A percentile compares a stretch with the other conserved stretches of the same genome.
Conservation (phyloP, 2,113 vertebrate genomes). For the Hemiscyllium ocellatum region DNA sequence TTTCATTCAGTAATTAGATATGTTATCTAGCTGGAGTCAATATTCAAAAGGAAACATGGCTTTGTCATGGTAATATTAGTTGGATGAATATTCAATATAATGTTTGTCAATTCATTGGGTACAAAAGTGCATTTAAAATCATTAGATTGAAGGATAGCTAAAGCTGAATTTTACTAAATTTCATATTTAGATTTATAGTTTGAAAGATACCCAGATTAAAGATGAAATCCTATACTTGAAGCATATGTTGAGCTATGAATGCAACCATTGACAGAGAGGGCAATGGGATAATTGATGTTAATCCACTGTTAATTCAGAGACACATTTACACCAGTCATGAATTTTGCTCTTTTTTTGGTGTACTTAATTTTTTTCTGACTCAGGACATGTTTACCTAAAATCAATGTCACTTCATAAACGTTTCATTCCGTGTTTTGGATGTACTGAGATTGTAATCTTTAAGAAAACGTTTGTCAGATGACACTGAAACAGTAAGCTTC, state of each 20-base stretch:
- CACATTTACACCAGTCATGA: not conserved
- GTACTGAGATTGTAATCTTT: not conserved
- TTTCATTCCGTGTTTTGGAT: not conserved
- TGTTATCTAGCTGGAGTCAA: not conserved
- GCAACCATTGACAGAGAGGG: not conserved
- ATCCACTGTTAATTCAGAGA: not conserved
- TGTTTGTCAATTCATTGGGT: not conserved
- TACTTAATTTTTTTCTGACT: not conserved
- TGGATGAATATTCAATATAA: not conserved
- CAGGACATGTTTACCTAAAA: not conserved
- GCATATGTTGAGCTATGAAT: not conserved
- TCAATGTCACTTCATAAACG: not conserved
- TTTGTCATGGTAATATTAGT: not conserved
- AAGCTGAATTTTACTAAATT: not conserved
- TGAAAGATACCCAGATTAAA: not conserved
- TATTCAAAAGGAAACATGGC: not conserved
- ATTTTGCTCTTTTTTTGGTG: not conserved
- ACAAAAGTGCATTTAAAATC: not conserved
- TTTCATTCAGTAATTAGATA: not conserved
- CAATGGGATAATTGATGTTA: not conserved
- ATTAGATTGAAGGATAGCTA: not conserved
- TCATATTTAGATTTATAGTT: not conserved
- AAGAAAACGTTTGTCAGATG: not conserved
- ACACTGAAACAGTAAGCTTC: not conserved
- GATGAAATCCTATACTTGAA: not conserved